Conservation (phyloP, 2,888 invertebrate genomes). For the Eueremaeus valkanovi region DNA sequence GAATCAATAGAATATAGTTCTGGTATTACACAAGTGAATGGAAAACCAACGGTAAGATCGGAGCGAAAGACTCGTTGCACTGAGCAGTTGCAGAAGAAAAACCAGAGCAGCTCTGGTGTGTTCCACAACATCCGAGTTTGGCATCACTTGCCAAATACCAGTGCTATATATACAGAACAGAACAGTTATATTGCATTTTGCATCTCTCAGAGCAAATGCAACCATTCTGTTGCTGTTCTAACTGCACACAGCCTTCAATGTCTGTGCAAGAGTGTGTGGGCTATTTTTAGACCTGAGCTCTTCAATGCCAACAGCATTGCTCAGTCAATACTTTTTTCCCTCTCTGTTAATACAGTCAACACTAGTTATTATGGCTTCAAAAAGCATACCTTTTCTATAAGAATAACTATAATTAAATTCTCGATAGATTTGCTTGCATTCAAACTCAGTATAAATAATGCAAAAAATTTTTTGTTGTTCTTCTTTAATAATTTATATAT, state of each 20-base stretch:
- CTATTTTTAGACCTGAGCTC: not conserved
- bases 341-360: not conserved
- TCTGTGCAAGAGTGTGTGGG: not conserved
- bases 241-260: not conserved
- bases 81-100: not conserved
- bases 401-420: not conserved
- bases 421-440: not conserved
- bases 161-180: no score
- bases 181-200: not conserved
- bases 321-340: not conserved
- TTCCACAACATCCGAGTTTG: not conserved
- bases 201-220: not conserved
- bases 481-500: not conserved
- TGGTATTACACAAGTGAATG: no score
- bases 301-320: conserved; percentile 10
- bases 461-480: not conserved
- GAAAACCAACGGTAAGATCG: not conserved
- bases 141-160: not conserved
- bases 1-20: not conserved
- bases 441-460: conserved; percentile 3
- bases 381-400: no score
- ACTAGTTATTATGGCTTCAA: no score
- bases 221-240: not conserved
- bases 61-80: not conserved
- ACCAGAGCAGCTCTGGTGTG: not conserved